Percentiles rank a stretch among this genome's conserved stretches.
Conservation (phyloP, 2,797 vertebrate species). For the Chelmon rostratus region DNA sequence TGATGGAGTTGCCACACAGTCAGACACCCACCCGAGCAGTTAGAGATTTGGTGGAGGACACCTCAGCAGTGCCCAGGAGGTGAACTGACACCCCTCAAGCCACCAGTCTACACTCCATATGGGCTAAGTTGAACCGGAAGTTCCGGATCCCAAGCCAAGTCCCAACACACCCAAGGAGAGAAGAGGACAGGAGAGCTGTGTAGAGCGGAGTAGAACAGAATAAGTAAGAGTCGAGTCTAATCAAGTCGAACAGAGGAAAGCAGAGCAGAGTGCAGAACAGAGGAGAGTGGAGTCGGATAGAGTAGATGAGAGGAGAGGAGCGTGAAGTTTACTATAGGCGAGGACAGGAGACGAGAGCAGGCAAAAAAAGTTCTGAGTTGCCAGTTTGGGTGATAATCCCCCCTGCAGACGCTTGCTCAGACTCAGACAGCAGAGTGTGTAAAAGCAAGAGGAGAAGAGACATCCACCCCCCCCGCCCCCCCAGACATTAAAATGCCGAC, state of each 20-base stretch:
- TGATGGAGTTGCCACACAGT: not conserved
- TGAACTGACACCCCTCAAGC: not conserved
- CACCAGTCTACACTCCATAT: no score
- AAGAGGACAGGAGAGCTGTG: not conserved
- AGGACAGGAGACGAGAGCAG: not conserved
- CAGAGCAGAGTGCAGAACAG: not conserved
- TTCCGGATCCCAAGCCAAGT: no score
- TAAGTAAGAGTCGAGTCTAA: no score
- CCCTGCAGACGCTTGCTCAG: conserved; percentile 66
- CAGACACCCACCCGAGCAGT: not conserved
- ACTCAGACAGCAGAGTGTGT: conserved; percentile 62
- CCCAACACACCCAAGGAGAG: not conserved
- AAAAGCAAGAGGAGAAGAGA: conserved; percentile 49
- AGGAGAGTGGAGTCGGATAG: no score
- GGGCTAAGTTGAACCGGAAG: no score
- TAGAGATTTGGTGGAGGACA: not conserved
- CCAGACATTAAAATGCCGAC: conserved; percentile 60
- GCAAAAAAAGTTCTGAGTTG: conserved; percentile 6
- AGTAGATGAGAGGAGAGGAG: not conserved
- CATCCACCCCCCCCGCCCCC: conserved; percentile 47
- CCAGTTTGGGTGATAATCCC: conserved; percentile 67
- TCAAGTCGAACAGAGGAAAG: not conserved
- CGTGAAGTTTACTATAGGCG: not conserved
- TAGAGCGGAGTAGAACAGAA: not conserved
- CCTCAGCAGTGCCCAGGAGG: not conserved